Evolutionary conservation across 2,113 vertebrate species (phyloP).

Genomic region (Sterrhoptilus dennistouni): DNA sequence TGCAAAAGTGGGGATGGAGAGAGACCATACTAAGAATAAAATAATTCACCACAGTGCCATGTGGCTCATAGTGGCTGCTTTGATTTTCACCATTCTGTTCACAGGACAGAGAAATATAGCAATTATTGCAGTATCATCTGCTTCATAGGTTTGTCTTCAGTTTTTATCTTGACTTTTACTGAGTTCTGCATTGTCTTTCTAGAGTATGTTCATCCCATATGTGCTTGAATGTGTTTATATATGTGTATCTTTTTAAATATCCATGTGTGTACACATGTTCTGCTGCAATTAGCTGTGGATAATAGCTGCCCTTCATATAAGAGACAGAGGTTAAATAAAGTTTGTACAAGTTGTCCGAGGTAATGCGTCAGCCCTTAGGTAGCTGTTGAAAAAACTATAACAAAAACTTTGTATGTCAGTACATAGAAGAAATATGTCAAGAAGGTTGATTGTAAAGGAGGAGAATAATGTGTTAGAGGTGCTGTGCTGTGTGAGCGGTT

Average conservation of each 20-base stretch:
- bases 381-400: background rate
- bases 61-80: background rate
- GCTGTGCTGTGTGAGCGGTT: background rate
- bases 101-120: background rate
- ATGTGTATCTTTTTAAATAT: background rate
- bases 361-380: accelerated
- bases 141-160: background rate
- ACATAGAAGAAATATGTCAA: background rate
- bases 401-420: background rate
- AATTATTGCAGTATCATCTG: background rate
- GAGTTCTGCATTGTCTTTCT: background rate
- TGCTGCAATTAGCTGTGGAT: background rate
- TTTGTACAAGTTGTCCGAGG: background rate
- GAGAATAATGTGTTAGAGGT: background rate
- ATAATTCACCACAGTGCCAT: background rate
- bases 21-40: background rate
- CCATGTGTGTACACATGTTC: accelerated
- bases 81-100: background rate
- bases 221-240: background rate
- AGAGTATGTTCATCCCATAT: background rate
- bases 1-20: background rate
- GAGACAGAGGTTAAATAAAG: background rate
- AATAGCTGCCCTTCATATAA: background rate
- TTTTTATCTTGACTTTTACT: background rate
- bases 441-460: background rate